Percentiles rank a stretch among this genome's conserved stretches.
Evolutionary conservation across 2,113 vertebrate species (phyloP).

Genomic region (Apteryx mantelli): DNA sequence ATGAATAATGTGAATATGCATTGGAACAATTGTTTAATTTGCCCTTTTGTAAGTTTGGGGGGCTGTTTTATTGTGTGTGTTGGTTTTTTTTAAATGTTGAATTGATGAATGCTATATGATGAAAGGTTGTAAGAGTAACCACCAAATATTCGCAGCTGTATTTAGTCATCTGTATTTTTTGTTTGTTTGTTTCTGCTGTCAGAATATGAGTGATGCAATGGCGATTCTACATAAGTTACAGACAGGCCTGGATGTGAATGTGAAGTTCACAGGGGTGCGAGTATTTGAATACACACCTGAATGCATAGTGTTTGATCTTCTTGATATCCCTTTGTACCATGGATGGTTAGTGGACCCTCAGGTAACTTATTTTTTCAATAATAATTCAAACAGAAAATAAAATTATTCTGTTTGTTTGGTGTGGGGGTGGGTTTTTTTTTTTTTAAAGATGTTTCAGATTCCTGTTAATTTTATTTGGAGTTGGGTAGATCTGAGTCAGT

Average conservation of each 20-base stretch:
- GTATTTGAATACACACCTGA: conserved; percentile 99
- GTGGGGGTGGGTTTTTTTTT: not conserved
- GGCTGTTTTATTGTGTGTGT: not conserved
- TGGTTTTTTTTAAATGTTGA: not conserved
- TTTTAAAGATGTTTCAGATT: not conserved
- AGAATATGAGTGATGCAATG: conserved; percentile 99
- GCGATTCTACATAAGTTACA: conserved; percentile 96
- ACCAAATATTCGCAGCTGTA: not conserved
- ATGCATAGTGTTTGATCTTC: conserved; percentile 98
- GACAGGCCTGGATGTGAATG: conserved; percentile 97
- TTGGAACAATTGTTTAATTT: not conserved
- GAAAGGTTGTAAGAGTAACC: not conserved
- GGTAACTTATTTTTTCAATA: conserved; percentile 75
- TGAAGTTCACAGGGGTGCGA: conserved; percentile 95
- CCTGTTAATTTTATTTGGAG: not conserved
- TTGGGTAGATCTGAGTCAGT: not conserved
- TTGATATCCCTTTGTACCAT: conserved; percentile 97
- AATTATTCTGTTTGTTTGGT: not conserved
- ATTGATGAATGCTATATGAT: not conserved
- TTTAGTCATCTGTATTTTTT: not conserved
- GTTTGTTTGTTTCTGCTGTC: conserved; percentile 18
- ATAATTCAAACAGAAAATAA: not conserved
- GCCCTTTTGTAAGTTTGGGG: not conserved
- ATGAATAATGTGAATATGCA: not conserved
- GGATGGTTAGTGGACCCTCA: conserved; percentile 98